These are phyloP conservation scores for Gymnocephalus cernua DNA, from an alignment of 2,113 vertebrate genomes.

Conservation along the genomic window DNA sequence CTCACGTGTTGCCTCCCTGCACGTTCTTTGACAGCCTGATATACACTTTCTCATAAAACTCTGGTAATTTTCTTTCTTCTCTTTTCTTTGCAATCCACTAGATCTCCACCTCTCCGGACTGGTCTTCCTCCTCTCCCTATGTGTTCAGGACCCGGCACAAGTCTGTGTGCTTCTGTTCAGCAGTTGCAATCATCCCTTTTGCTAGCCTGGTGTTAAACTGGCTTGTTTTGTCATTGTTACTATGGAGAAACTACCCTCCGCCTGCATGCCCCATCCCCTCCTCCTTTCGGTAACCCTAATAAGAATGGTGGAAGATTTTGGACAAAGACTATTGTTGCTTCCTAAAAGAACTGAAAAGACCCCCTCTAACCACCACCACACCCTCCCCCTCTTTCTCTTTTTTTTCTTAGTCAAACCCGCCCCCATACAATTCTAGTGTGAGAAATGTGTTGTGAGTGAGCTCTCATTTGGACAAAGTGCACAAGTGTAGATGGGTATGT, in stretches of 20 bases:
- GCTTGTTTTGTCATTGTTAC: conserved; percentile 87
- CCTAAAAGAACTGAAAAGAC: conserved; percentile 80
- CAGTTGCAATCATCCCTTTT: conserved; percentile 65
- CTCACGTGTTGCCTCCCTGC: conserved; percentile 31
- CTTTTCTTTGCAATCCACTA: not conserved
- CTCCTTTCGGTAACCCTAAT: conserved; percentile 72
- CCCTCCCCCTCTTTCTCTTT: conserved; percentile 48
- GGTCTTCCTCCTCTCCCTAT: conserved; percentile 19
- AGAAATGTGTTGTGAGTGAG: conserved; percentile 78
- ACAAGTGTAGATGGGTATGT: conserved; percentile 59
- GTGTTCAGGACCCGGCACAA: conserved; percentile 39
- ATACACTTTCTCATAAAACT: not conserved
- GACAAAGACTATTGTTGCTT: conserved; percentile 89
- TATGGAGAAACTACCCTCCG: conserved; percentile 81
- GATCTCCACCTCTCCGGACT: conserved; percentile 4
- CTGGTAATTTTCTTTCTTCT: not conserved
- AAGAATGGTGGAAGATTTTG: conserved; percentile 83
- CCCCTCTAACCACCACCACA: conserved; percentile 56
- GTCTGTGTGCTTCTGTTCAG: conserved; percentile 54
- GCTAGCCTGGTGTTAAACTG: conserved; percentile 66
- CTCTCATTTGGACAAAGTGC: conserved; percentile 74
- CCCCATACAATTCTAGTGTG: conserved; percentile 79
- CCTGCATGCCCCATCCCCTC: conserved; percentile 45
- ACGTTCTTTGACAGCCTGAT: conserved; percentile 22
- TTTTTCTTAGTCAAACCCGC: conserved; percentile 59